Evolutionary conservation across 2,113 vertebrate species (phyloP).

Genomic region (Ctenomys sociabilis): DNA sequence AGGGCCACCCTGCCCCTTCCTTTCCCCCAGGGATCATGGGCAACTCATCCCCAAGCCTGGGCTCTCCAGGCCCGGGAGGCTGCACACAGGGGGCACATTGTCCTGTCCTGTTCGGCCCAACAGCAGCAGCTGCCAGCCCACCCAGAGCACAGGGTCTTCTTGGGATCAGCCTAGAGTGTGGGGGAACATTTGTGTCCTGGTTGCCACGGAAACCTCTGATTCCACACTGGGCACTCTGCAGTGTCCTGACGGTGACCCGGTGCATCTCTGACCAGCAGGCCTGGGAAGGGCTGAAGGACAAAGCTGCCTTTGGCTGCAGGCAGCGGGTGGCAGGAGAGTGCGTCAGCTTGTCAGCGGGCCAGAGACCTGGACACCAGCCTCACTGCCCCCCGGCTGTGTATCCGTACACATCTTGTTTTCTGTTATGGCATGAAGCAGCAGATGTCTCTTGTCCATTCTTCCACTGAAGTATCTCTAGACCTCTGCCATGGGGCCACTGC

Average conservation of each 20-base stretch:
- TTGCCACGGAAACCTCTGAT: conserved; percentile 67
- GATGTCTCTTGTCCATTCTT: conserved; percentile 53
- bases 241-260: conserved; percentile 76
- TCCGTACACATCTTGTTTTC: conserved; percentile 35
- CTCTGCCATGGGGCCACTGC: rapidly evolving
- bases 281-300: conserved; percentile 64
- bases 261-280: conserved; percentile 58
- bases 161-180: neutral
- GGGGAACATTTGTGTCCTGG: conserved; percentile 59
- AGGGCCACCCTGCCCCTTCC: neutral
- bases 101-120: conserved; percentile 5
- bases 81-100: conserved; percentile 65
- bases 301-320: conserved; percentile 66
- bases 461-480: neutral
- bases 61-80: neutral
- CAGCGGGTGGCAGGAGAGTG: neutral
- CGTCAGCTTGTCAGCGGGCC: neutral
- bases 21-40: neutral
- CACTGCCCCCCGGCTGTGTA: neutral
- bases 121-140: conserved; percentile 49
- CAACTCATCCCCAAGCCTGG: neutral
- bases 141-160: conserved; percentile 19
- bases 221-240: conserved; percentile 29
- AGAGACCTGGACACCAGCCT: conserved; percentile 8
- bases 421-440: conserved; percentile 28